Base-by-base conservation (phyloP, 2,113 vertebrate genomes). In the Grammomys dolichurus region DNA sequence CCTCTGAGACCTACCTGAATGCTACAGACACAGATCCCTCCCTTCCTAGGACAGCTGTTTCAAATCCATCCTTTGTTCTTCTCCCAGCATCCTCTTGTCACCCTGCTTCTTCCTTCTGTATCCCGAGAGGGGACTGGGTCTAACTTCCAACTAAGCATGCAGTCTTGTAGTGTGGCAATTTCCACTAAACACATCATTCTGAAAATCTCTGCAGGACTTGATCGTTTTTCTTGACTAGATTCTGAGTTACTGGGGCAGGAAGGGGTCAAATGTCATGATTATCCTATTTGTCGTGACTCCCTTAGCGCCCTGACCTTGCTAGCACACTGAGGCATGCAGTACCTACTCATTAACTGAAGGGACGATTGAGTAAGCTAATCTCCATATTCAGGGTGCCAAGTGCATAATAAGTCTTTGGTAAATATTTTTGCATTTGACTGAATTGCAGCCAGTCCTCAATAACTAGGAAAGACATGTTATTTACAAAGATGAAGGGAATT, bases 361-460 rank as follows among this genome's bases (percentile, higher is more conserved):
- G n/a, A 69, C 13, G 24, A 70, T 0, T 46, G 87, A 91, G 31
- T 13, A 51, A 69, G 3, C 60, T 67, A 19, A 54, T 48, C 70
- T 82, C 87, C 84, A 46, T 4, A 77, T 67, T 75, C 95, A 81
- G 2, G 19, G 76, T 0, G 73, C 78, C 51, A 56, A n/a, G 33
- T 17, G 36, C 89, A 87, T 73, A 69, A n/a, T n/a, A 43, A 77
- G 87, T 3, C 4, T 63, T 82, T 3, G 0, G 93, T 69, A 91
- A 96, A 94, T 46, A 84, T 75, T 94, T 95, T 19, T 93, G 63
- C 77, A 33, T 89, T 16, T 82, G 72, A 78, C 0, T 90, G 91
- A 96, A 90, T 87, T 14, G 54, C 48, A 63, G 96, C 84, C 96
- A 90, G 87, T 87, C 78, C 36, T 87, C 92, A 91, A 12, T 73